Percentiles rank a stretch among this genome's conserved stretches.
phyloP scores from a whole-genome alignment of 2,888 invertebrate species.

The Xestoiulus laeticollis region DNA sequence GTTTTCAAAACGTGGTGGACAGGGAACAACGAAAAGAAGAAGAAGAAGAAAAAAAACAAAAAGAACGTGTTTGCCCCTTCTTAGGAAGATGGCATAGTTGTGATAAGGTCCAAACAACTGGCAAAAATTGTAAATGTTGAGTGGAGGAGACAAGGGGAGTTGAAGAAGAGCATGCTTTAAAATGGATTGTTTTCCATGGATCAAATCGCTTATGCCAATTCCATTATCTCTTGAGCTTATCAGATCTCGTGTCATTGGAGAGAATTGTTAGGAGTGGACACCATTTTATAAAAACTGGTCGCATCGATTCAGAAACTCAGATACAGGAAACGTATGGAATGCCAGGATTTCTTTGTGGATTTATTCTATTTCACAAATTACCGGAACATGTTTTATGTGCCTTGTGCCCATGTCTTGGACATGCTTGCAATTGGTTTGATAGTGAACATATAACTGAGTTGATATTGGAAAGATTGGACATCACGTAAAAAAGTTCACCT shows the following conservation, averaged over 20 bases:
- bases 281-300: neutral
- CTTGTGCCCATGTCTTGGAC: too few relatives aligned
- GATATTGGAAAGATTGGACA: too few relatives aligned
- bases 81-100: neutral
- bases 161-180: constrained; percentile 25
- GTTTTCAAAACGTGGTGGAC: neutral
- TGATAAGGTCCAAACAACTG: constrained; percentile 9
- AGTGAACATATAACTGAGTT: too few relatives aligned
- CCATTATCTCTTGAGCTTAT: neutral
- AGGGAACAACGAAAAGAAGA: neutral
- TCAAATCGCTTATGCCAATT: constrained; percentile 31
- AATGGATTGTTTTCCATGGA: constrained; percentile 27
- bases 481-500: too few relatives aligned
- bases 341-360: neutral
- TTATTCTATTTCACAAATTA: too few relatives aligned
- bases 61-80: constrained; percentile 15
- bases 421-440: too few relatives aligned
- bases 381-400: too few relatives aligned
- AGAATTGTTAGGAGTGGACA: neutral
- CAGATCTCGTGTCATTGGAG: neutral
- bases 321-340: neutral
- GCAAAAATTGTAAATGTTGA: neutral
- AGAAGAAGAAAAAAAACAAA: too few relatives aligned
- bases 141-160: constrained; percentile 19
- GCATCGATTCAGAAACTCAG: neutral